phyloP scores from a whole-genome alignment of 2,888 invertebrate species.

The Anarsia innoxiella region DNA sequence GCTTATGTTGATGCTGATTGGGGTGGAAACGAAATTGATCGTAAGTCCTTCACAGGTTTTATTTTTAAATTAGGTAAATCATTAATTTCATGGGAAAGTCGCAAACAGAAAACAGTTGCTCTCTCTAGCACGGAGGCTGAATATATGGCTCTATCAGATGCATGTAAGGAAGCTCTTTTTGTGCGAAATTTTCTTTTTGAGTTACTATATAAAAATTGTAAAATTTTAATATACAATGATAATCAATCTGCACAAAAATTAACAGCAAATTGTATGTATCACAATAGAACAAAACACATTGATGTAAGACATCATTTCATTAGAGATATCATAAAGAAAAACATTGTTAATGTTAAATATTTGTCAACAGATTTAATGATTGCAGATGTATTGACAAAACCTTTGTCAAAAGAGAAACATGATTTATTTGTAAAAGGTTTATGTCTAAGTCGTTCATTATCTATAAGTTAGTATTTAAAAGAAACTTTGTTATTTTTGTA shows the following conservation, averaged over 20 bases:
- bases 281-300: background rate
- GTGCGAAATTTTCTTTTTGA: background rate
- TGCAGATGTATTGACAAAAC: background rate
- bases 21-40: slow-evolving; percentile 13
- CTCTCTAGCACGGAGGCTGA: slow-evolving; percentile 8
- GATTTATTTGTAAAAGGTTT: background rate
- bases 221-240: background rate
- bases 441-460: background rate
- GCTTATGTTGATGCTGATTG: slow-evolving; percentile 20
- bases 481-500: background rate
- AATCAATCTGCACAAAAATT: slow-evolving; percentile 2
- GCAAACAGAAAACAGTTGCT: slow-evolving; percentile 17
- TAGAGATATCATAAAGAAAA: background rate
- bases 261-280: background rate
- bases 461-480: background rate
- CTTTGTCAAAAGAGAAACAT: background rate
- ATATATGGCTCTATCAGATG: slow-evolving; percentile 16
- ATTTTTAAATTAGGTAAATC: slow-evolving; percentile 15
- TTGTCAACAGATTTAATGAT: background rate
- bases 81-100: slow-evolving; percentile 14
- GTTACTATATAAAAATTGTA: background rate
- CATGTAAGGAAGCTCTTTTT: slow-evolving; percentile 12
- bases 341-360: background rate
- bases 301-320: too few relatives aligned
- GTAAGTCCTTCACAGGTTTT: slow-evolving; percentile 21